phyloP scores from a whole-genome alignment of 1,140 invertebrate species.

The Drosophila subobscura region DNA sequence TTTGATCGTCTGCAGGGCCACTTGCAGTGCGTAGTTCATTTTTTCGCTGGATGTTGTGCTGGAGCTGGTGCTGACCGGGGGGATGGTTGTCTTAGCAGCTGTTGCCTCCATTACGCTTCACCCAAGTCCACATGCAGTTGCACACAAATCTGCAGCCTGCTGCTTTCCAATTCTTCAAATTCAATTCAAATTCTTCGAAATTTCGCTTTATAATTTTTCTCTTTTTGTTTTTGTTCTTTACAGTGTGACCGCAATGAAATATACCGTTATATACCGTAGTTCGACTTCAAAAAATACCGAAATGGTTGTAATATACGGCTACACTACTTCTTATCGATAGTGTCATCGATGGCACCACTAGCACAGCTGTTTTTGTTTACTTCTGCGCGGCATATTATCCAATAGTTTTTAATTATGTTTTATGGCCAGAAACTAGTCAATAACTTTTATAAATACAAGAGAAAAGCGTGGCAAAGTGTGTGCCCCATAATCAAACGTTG shows the following conservation, averaged over 20 bases:
- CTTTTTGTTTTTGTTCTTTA: conserved; percentile 20
- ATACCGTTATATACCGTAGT: too few relatives aligned
- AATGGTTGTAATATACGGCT: too few relatives aligned
- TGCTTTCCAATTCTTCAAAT: background rate
- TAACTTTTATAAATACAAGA: conserved; percentile 61
- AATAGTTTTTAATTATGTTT: conserved; percentile 52
- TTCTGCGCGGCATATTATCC: conserved; percentile 28
- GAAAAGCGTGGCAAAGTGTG: conserved; percentile 41
- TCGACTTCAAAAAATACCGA: too few relatives aligned
- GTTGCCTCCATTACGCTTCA: conserved; percentile 43
- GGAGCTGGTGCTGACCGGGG: conserved; percentile 1
- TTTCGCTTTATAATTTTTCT: conserved; percentile 22
- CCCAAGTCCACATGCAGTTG: background rate
- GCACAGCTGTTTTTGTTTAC: conserved; percentile 53
- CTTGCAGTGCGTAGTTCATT: conserved; percentile 86
- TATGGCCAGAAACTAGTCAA: conserved; percentile 42
- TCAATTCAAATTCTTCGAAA: background rate
- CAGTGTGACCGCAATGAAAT: background rate
- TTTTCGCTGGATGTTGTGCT: conserved; percentile 41
- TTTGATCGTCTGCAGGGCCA: conserved; percentile 91
- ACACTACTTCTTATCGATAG: too few relatives aligned
- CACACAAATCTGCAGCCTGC: background rate
- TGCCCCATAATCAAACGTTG: conserved; percentile 1
- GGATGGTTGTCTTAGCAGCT: conserved; percentile 8
- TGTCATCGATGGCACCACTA: background rate